Evolutionary conservation across 2,113 vertebrate species (phyloP).

Genomic region (Anhinga anhinga): DNA sequence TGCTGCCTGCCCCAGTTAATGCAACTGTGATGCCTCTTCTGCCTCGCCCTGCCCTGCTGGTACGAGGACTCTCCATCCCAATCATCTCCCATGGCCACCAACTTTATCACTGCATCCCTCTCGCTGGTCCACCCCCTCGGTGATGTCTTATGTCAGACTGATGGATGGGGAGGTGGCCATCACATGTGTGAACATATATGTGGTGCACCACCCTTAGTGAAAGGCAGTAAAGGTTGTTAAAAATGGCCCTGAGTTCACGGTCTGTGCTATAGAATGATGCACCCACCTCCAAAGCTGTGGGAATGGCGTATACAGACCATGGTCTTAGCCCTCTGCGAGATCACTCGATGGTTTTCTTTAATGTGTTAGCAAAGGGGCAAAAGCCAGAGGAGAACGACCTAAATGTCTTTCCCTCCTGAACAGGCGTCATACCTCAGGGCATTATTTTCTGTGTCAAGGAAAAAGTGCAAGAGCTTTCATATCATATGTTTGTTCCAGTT

Average conservation of each 20-base stretch:
- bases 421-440: not conserved
- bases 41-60: not conserved
- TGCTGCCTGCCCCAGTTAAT: not conserved
- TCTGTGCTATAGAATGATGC: not conserved
- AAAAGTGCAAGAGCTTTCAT: not conserved
- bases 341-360: not conserved
- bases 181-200: accelerated
- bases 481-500: not conserved
- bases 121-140: accelerated
- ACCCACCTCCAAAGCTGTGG: accelerated
- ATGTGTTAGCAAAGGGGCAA: not conserved
- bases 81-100: not conserved
- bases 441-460: not conserved
- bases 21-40: not conserved
- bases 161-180: not conserved
- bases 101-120: not conserved
- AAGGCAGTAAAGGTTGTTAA: not conserved
- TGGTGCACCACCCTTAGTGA: not conserved
- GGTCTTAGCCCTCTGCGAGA: not conserved
- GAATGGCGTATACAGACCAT: not conserved
- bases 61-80: not conserved
- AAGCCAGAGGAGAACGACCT: not conserved
- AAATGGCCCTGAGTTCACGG: accelerated
- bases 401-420: not conserved
- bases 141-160: not conserved